These are phyloP conservation scores for Dromaius novaehollandiae DNA, from an alignment of 2,113 vertebrate genomes.

Conservation along the genomic window DNA sequence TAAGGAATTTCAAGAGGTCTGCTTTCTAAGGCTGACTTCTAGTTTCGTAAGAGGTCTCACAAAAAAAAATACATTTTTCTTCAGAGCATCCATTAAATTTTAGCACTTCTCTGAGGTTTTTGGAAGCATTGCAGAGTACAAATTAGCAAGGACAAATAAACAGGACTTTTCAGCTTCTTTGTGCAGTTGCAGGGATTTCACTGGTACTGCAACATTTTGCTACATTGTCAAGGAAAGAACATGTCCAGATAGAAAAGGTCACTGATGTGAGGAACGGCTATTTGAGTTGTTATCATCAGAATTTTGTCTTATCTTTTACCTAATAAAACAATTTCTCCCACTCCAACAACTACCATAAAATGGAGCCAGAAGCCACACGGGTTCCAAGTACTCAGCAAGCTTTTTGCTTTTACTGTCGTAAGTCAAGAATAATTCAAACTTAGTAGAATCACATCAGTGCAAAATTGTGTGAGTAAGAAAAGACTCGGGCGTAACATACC, in stretches of 20 bases:
- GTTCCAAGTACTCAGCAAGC: not conserved
- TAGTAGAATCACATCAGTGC: not conserved
- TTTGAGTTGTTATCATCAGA: not conserved
- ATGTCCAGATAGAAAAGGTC: not conserved
- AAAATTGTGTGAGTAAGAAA: not conserved
- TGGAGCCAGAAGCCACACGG: not conserved
- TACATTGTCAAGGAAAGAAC: not conserved
- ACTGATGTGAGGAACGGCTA: not conserved
- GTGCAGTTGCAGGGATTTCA: not conserved
- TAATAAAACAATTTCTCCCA: not conserved
- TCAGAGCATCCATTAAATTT: not conserved
- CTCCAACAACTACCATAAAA: not conserved
- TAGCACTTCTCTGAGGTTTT: not conserved
- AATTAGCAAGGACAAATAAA: not conserved
- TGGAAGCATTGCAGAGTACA: not conserved
- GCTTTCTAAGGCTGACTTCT: conserved; percentile 16
- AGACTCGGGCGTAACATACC: not conserved
- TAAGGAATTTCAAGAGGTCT: conserved; percentile 33
- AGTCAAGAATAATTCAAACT: not conserved
- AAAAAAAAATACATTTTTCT: not conserved
- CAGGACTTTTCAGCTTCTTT: not conserved
- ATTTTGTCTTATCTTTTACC: not conserved
- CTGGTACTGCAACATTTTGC: not conserved
- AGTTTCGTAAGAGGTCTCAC: not conserved
- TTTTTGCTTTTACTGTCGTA: not conserved